Evolutionary conservation across 2,888 invertebrate species (phyloP).

Genomic region (Lissonota sp.): DNA sequence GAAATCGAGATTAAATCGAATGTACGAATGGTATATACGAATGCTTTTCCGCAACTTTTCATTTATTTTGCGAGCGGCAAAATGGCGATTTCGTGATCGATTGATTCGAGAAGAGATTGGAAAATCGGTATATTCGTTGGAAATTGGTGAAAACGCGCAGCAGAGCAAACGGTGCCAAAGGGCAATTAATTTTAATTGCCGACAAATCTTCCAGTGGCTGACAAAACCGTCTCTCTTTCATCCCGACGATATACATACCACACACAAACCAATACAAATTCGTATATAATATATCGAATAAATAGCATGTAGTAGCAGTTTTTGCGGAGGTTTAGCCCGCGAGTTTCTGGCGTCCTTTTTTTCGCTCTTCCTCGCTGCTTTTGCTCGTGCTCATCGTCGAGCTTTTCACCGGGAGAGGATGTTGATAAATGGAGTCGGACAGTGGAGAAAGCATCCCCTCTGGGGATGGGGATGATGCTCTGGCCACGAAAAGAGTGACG

Average conservation of each 20-base stretch:
- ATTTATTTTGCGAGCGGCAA: conserved; percentile 5
- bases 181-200: conserved; percentile 78
- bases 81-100: conserved; percentile 21
- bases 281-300: conserved; percentile 16
- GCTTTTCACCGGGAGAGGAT: conserved; percentile 65
- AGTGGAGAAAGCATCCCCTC: conserved; percentile 48
- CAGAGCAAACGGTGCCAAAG: conserved; percentile 44
- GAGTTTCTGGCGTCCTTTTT: conserved; percentile 46
- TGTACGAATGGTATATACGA: too few relatives aligned
- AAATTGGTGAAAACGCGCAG: conserved; percentile 1
- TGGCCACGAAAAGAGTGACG: conserved; percentile 33
- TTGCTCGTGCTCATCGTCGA: conserved; percentile 22
- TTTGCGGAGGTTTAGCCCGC: conserved; percentile 43
- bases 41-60: conserved; percentile 6
- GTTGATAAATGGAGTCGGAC: conserved; percentile 72
- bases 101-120: conserved; percentile 12
- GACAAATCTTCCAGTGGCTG: conserved; percentile 70
- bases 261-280: conserved; percentile 11
- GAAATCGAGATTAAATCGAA: too few relatives aligned
- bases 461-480: conserved; percentile 43
- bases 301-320: conserved; percentile 16
- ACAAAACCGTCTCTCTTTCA: conserved; percentile 43
- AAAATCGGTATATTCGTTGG: not conserved
- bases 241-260: not conserved
- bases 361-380: conserved; percentile 24